Conservation (phyloP, 2,113 vertebrate species). For the Egretta garzetta region DNA sequence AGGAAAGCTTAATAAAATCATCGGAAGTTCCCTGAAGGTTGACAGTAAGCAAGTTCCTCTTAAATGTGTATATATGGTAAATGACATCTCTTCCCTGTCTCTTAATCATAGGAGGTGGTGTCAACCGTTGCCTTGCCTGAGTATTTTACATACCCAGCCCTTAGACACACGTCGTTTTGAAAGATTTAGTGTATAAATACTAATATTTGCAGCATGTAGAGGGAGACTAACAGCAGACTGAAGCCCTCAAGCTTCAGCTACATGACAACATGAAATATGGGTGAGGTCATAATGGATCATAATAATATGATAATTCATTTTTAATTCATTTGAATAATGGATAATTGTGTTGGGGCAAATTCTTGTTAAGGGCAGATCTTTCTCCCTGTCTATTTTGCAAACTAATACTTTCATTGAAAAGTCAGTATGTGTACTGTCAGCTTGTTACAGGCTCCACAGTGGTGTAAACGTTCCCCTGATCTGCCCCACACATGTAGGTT, state of each 20-base stretch:
- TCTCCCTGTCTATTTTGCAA: not conserved
- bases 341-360: not conserved
- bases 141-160: not conserved
- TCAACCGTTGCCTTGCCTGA: not conserved
- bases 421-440: not conserved
- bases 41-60: not conserved
- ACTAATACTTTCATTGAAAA: not conserved
- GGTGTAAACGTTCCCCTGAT: not conserved
- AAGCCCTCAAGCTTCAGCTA: not conserved
- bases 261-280: not conserved
- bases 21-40: not conserved
- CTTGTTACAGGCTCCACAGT: not conserved
- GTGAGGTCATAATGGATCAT: not conserved
- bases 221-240: not conserved
- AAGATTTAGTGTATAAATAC: not conserved
- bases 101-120: not conserved
- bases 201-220: not conserved
- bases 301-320: not conserved
- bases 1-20: not conserved
- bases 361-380: not conserved
- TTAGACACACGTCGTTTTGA: not conserved
- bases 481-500: not conserved
- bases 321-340: not conserved
- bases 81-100: not conserved
- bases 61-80: not conserved